These are phyloP conservation scores for Eustalomyia histrio DNA, from an alignment of 2,888 invertebrate species.

Conservation along the genomic window DNA sequence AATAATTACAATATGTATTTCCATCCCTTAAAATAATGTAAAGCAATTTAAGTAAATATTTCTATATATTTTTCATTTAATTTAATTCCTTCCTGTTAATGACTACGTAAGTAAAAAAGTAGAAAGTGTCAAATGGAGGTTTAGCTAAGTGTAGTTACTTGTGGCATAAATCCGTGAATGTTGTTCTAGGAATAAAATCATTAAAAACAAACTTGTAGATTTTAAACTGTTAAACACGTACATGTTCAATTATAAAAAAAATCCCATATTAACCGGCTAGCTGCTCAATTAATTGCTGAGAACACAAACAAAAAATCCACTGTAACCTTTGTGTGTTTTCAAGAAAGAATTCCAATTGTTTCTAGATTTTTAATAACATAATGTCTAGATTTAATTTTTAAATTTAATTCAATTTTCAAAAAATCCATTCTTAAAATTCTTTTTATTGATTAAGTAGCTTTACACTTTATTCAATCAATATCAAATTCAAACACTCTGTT, in stretches of 20 bases:
- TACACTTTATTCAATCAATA: too few relatives aligned
- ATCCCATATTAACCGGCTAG: conserved; percentile 37
- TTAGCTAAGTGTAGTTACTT: background rate
- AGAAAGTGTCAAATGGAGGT: background rate
- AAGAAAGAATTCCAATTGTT: too few relatives aligned
- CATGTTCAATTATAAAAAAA: conserved; percentile 15
- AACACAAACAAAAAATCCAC: too few relatives aligned
- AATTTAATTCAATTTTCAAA: too few relatives aligned
- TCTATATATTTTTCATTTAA: background rate
- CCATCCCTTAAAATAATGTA: background rate
- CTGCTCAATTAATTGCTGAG: too few relatives aligned
- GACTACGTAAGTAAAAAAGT: background rate
- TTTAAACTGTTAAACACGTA: conserved; percentile 50
- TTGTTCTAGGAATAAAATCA: background rate
- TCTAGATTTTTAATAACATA: too few relatives aligned
- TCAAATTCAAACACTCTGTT: too few relatives aligned
- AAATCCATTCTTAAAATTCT: too few relatives aligned
- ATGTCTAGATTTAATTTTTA: too few relatives aligned
- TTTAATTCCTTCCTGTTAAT: background rate
- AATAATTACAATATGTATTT: background rate
- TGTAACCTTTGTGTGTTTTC: too few relatives aligned
- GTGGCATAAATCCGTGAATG: background rate
- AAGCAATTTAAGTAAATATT: background rate
- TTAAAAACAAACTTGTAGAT: conserved; percentile 45
- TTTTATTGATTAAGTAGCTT: too few relatives aligned